These are phyloP conservation scores for Ctenopoma multispine DNA, from an alignment of 2,797 vertebrate genomes.

Conservation along the genomic window DNA sequence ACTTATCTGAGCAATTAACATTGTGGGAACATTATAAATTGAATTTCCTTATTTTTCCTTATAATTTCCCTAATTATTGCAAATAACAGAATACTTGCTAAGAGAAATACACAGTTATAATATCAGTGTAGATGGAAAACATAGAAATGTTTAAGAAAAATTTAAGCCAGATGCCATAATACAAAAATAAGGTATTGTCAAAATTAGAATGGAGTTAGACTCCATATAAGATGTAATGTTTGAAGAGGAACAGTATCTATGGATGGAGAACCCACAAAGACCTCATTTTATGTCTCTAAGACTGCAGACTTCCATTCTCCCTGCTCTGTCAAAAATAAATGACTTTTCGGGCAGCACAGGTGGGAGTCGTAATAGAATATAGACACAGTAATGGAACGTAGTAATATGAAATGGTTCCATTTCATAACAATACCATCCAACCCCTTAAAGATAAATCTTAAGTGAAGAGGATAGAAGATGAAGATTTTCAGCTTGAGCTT, in stretches of 20 bases:
- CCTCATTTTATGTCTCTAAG: constrained; percentile 51
- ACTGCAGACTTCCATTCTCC: constrained; percentile 36
- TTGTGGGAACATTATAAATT: constrained; percentile 4
- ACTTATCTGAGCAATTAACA: constrained; percentile 44
- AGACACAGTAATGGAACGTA: constrained; percentile 55
- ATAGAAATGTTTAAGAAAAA: constrained; percentile 16
- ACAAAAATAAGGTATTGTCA: constrained; percentile 14
- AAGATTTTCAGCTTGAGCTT: constrained; percentile 43
- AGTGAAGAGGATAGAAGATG: constrained; percentile 38
- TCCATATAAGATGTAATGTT: constrained; percentile 14
- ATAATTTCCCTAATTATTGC: constrained; percentile 15
- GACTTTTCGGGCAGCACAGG: constrained; percentile 46
- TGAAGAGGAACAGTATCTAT: constrained; percentile 1
- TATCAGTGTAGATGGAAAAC: background rate
- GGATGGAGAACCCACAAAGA: constrained; percentile 27
- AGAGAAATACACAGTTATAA: constrained; percentile 1
- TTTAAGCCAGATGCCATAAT: constrained; percentile 39
- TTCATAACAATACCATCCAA: constrained; percentile 58
- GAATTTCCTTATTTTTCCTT: constrained; percentile 29
- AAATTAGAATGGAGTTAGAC: constrained; percentile 20
- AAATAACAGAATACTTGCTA: background rate
- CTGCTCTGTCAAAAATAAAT: constrained; percentile 55
- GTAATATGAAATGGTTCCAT: constrained; percentile 58
- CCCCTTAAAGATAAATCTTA: constrained; percentile 53
- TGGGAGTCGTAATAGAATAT: constrained; percentile 60